Conservation (phyloP, 2,113 vertebrate genomes). For the Vidua macroura region DNA sequence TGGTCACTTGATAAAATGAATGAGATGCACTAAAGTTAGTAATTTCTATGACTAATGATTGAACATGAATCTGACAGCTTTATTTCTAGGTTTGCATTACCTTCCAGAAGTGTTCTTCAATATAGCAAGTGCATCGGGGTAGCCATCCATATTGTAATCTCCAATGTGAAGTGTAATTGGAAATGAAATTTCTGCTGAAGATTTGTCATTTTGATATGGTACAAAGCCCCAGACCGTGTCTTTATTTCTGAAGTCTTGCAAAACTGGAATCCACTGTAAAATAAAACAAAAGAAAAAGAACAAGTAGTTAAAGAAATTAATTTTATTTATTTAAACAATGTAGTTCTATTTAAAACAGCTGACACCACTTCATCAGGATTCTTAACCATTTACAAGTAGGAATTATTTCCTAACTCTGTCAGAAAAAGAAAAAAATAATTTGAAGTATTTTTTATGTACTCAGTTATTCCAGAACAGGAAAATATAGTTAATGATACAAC, state of each 20-base stretch:
- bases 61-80: neutral
- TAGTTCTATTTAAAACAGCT: neutral
- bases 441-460: neutral
- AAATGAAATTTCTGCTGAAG: conserved; percentile 46
- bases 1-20: neutral
- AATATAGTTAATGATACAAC: neutral
- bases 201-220: conserved; percentile 35
- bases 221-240: conserved; percentile 89
- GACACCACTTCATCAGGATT: neutral
- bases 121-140: conserved; percentile 92
- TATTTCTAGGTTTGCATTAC: conserved; percentile 64
- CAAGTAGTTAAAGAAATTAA: neutral
- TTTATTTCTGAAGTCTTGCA: conserved; percentile 84
- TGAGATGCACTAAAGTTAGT: neutral
- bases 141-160: conserved; percentile 98
- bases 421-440: neutral
- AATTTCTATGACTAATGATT: neutral
- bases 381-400: neutral
- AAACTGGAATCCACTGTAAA: conserved; percentile 84
- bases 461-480: neutral
- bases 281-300: neutral
- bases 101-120: conserved; percentile 87
- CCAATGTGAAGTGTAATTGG: conserved; percentile 90
- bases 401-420: neutral
- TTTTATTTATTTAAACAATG: neutral